Evolutionary conservation across 2,888 invertebrate species (phyloP).

Genomic region (Chaetoderma sp.): DNA sequence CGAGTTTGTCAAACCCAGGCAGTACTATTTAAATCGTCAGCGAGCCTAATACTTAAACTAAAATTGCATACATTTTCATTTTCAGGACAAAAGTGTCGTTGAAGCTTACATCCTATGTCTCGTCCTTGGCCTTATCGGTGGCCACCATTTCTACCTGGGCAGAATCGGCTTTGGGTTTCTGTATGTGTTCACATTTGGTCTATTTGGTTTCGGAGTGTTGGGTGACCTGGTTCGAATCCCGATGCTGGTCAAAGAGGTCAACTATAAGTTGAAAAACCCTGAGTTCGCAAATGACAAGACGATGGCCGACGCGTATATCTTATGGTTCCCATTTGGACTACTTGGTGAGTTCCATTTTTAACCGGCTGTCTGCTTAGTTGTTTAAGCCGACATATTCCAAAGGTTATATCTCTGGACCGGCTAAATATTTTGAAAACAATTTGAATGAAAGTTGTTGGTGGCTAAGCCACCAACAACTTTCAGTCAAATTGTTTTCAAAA

Average conservation of each 20-base stretch:
- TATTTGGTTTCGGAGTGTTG: background rate
- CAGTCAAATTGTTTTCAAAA: too few relatives aligned
- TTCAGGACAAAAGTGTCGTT: background rate
- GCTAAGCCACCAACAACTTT: too few relatives aligned
- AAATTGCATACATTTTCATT: too few relatives aligned
- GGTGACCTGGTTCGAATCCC: background rate
- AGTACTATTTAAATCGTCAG: too few relatives aligned
- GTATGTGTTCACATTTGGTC: background rate
- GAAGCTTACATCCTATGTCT: background rate
- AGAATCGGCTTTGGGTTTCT: slow-evolving; percentile 1
- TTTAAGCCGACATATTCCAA: too few relatives aligned
- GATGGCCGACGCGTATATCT: slow-evolving; percentile 29
- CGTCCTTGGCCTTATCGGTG: background rate
- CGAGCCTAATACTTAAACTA: too few relatives aligned
- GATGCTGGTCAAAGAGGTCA: background rate
- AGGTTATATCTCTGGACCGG: too few relatives aligned
- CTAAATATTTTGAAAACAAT: too few relatives aligned
- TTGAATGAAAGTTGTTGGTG: too few relatives aligned
- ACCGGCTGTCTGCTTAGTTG: too few relatives aligned
- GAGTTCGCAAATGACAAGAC: background rate
- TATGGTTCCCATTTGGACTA: slow-evolving; percentile 44
- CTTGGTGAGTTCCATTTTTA: slow-evolving; percentile 42
- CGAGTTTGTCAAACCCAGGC: too few relatives aligned
- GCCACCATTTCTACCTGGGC: background rate
- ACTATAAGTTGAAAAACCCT: slow-evolving; percentile 30